Percentiles rank a stretch among this genome's conserved stretches.
Conservation (phyloP, 1,140 invertebrate species). For the Bombus confusus region DNA sequence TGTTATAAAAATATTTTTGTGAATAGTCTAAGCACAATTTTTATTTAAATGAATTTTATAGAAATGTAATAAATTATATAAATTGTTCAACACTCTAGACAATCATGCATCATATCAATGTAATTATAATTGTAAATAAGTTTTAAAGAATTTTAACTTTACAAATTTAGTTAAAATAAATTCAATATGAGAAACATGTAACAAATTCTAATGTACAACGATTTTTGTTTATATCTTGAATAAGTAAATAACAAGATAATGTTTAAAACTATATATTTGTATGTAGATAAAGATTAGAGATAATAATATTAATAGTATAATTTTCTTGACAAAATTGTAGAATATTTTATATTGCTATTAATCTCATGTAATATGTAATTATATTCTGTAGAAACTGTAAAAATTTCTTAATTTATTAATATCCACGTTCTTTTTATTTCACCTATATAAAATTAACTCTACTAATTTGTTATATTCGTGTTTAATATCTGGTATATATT, state of each 20-base stretch:
- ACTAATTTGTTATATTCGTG: no score
- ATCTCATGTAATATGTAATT: no score
- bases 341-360: no score
- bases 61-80: not conserved
- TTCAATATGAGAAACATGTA: not conserved
- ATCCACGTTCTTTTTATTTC: not conserved
- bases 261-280: not conserved
- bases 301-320: no score
- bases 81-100: not conserved
- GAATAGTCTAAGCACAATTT: not conserved
- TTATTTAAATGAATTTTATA: not conserved
- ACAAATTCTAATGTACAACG: not conserved
- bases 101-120: not conserved
- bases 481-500: no score
- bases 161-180: not conserved
- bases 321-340: no score
- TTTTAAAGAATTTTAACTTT: not conserved
- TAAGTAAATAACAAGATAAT: not conserved
- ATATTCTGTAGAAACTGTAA: no score
- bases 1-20: not conserved
- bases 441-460: no score
- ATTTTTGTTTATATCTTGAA: not conserved
- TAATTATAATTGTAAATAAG: slow-evolving; percentile 7
- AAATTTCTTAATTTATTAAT: not conserved
- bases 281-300: not conserved